Conservation (phyloP, 2,888 invertebrate genomes). For the Pristionchus exspectatus region DNA sequence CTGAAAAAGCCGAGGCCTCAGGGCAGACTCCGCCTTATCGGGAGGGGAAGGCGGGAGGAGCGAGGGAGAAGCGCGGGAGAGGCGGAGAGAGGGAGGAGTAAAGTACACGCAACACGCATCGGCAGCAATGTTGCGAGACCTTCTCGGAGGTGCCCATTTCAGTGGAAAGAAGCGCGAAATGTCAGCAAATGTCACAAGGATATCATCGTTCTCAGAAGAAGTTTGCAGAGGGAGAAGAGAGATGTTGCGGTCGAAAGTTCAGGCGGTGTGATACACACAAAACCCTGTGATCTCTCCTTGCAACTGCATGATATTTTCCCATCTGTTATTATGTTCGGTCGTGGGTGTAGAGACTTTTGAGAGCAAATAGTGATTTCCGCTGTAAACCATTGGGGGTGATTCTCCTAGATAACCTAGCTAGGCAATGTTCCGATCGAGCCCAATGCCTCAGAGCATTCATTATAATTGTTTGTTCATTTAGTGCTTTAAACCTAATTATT, state of each 20-base stretch:
- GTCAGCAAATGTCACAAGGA: background rate
- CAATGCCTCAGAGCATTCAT: no score
- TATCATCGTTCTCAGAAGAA: constrained; percentile 15
- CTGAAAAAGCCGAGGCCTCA: constrained; percentile 29
- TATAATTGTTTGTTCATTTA: no score
- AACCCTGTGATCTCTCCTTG: background rate
- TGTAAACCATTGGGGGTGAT: no score
- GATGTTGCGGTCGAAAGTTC: background rate
- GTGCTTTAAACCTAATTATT: no score
- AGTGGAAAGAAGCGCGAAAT: constrained; percentile 7
- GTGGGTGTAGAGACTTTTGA: no score
- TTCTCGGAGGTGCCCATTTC: constrained; percentile 31
- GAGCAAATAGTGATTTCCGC: no score
- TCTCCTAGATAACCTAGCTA: no score
- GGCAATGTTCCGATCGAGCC: no score
- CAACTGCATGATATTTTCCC: background rate
- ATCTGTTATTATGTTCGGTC: background rate
- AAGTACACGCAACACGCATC: background rate
- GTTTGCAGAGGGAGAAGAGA: background rate
- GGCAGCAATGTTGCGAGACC: constrained; percentile 16
- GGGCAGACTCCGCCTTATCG: constrained; percentile 30
- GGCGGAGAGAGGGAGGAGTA: constrained; percentile 28
- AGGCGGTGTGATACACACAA: background rate
- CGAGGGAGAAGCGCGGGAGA: background rate
- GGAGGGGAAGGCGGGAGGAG: background rate